Evolutionary conservation across 2,888 invertebrate genomes (phyloP), one percentile per base, ranked within the genome.

Genomic region (Alcis repandata): DNA sequence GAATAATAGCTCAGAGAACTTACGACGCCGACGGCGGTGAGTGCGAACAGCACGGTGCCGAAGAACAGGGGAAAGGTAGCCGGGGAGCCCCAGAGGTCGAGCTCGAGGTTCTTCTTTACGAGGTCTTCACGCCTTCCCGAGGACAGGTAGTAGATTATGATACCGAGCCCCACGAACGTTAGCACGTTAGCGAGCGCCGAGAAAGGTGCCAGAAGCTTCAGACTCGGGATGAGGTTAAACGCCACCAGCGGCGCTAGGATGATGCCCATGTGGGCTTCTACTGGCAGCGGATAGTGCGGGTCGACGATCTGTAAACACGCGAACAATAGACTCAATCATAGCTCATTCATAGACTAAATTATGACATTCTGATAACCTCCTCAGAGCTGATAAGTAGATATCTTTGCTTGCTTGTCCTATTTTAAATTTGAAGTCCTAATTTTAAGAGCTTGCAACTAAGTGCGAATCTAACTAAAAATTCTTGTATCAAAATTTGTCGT

Each of bases 11-110:
- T 11, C n/a, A 20, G 45, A 4, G 1, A 20, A 87, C 96, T 94
- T 81, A 96, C 96, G 89, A 96, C 96, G 20, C 96, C 96, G 36
- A 96, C 96, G 1, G 96, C 96, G 75, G 96, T 98, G 75, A 98
- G 94, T 0, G 98, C 97, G 87, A 98, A 99, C 62, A 99, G 93
- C 1, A 97, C 97, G 0, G 98, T 98, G 1, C 98, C 98, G 85
- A 99, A 98, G 93, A 98, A 99, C 1, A 99, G 94, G 0, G 99
- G 99, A 79, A 98, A 96, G 60, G 95, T 94, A 41, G 93, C 0
- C 98, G 97, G 79, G 87, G 10, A 96, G 80, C 17, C 96, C 97
- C 64, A 96, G 94, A 4, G 95, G 91, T 95, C 94, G 0, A 96
- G 91, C 87, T 32, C 32, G 17, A 56, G 60, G 87, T 88, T 54